Evolutionary conservation across 1,140 invertebrate genomes (phyloP).

Genomic region (Phthorimaea operculella): DNA sequence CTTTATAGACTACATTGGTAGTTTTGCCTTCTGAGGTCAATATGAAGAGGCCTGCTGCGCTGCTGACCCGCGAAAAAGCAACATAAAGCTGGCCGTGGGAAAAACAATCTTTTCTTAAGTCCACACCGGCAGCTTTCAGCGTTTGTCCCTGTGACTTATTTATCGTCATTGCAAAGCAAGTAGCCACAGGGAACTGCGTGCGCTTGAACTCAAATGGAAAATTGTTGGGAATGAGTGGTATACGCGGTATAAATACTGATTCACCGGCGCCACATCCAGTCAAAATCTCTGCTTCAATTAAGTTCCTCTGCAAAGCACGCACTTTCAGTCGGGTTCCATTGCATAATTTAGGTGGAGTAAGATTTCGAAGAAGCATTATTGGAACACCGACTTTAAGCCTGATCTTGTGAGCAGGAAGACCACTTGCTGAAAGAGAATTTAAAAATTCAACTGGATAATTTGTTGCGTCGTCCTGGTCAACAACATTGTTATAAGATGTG

Average conservation of each 20-base stretch:
- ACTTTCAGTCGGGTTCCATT: constrained; percentile 59
- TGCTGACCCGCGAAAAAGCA: no score
- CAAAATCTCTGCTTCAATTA: no score
- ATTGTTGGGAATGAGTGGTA: constrained; percentile 26
- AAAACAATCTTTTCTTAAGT: constrained; percentile 10
- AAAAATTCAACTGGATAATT: constrained; percentile 52
- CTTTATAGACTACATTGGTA: no score
- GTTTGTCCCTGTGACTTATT: constrained; percentile 67
- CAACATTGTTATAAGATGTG: constrained; percentile 39
- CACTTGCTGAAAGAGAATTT: constrained; percentile 37
- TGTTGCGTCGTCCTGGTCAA: constrained; percentile 29
- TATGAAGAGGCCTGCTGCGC: no score
- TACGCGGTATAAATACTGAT: constrained; percentile 20
- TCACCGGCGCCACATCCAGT: no score
- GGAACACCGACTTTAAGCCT: constrained; percentile 21
- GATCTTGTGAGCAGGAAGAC: constrained; percentile 35
- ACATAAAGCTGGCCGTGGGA: constrained; percentile 11
- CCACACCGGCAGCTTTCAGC: constrained; percentile 21
- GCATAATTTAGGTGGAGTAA: constrained; percentile 48
- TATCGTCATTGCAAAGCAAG: constrained; percentile 66
- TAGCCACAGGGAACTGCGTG: constrained; percentile 44
- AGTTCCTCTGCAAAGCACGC: no score
- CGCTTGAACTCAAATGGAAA: constrained; percentile 41
- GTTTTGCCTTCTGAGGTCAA: no score
- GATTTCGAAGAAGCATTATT: constrained; percentile 23